Evolutionary conservation across 1,140 invertebrate genomes (phyloP).

Genomic region (Pseudomyrmex cubaensis): DNA sequence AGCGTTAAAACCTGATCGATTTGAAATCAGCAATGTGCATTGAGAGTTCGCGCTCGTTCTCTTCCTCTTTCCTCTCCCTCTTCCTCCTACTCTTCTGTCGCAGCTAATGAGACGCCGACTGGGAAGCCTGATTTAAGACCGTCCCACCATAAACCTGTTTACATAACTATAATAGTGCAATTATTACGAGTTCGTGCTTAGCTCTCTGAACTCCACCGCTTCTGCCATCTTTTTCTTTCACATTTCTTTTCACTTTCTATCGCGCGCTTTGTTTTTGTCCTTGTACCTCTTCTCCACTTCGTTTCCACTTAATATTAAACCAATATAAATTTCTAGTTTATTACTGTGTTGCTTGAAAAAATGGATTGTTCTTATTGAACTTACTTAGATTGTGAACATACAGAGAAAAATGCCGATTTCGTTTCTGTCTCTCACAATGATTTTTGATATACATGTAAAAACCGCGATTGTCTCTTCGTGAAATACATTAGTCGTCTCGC

Average conservation of each 20-base stretch:
- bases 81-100: conserved; percentile 40
- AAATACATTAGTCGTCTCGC: not conserved
- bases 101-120: conserved; percentile 34
- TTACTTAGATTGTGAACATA: not conserved
- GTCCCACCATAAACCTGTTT: conserved; percentile 65
- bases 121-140: conserved; percentile 41
- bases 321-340: no score
- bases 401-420: not conserved
- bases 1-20: conserved; percentile 51
- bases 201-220: conserved; percentile 12
- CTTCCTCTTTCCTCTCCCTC: conserved; percentile 37
- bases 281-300: not conserved
- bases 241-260: not conserved
- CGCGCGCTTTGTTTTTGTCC: not conserved
- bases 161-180: conserved; percentile 66
- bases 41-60: conserved; percentile 21
- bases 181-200: conserved; percentile 55
- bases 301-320: not conserved
- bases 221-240: not conserved
- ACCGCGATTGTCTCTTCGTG: not conserved
- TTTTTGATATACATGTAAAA: not conserved
- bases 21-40: conserved; percentile 40
- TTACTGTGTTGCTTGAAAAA: no score
- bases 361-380: not conserved
- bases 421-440: not conserved